These are phyloP conservation scores for Corynorhinus townsendii DNA, from an alignment of 2,113 vertebrate genomes.

Conservation along the genomic window DNA sequence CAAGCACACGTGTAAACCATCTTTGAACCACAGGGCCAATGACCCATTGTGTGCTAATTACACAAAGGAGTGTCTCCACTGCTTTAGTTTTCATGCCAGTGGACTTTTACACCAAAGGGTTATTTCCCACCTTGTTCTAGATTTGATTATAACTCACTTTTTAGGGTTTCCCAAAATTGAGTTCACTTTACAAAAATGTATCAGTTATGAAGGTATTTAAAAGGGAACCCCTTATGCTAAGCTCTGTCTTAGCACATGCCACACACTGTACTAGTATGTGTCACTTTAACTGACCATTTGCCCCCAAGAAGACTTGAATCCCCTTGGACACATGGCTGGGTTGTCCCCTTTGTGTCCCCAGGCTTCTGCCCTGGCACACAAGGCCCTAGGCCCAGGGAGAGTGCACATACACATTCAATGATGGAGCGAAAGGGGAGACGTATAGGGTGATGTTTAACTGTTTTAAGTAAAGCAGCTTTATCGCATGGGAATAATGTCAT, in stretches of 20 bases:
- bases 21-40: fast-evolving
- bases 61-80: not conserved
- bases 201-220: not conserved
- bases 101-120: not conserved
- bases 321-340: not conserved
- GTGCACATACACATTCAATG: fast-evolving
- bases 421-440: fast-evolving
- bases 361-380: fast-evolving
- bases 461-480: not conserved
- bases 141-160: not conserved
- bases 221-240: not conserved
- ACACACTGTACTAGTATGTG: fast-evolving
- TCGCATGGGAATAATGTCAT: fast-evolving
- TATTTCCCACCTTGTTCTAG: not conserved
- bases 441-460: not conserved
- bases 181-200: not conserved
- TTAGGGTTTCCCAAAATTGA: not conserved
- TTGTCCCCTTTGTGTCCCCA: not conserved
- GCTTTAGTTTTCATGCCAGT: not conserved
- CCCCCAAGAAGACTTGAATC: not conserved
- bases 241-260: fast-evolving
- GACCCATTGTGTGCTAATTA: fast-evolving
- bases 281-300: not conserved
- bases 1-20: fast-evolving
- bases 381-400: fast-evolving